phyloP scores from a whole-genome alignment of 2,113 vertebrate genomes.

The Pelusios castaneus region DNA sequence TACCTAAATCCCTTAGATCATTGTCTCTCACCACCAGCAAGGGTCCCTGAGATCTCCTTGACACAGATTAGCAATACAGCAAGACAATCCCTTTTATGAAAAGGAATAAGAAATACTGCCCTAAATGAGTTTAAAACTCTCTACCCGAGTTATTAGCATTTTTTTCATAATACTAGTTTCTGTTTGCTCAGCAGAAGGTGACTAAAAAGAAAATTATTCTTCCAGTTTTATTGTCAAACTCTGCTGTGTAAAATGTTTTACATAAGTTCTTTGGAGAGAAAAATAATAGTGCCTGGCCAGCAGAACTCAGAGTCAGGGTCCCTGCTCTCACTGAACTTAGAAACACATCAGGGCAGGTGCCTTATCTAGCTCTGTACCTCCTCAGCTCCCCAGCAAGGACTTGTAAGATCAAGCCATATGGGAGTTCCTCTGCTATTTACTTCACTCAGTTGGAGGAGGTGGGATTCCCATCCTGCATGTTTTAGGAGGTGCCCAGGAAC shows the following conservation, averaged over 20 bases:
- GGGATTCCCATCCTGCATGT: background rate
- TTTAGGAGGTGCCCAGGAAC: background rate
- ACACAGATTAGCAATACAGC: background rate
- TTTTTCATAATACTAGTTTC: rapidly evolving
- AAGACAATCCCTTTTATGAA: background rate
- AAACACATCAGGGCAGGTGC: background rate
- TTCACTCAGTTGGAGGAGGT: background rate
- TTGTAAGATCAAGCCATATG: background rate
- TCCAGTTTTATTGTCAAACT: background rate
- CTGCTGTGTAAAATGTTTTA: background rate
- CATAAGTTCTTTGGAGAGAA: background rate
- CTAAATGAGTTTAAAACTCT: conserved; percentile 27
- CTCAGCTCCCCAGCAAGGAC: rapidly evolving
- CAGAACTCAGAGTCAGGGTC: background rate
- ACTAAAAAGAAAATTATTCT: background rate
- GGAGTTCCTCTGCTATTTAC: rapidly evolving
- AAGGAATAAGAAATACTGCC: background rate
- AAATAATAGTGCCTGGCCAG: background rate
- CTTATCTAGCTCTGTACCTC: background rate
- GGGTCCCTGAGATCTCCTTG: background rate
- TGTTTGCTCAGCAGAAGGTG: background rate
- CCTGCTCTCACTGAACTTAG: background rate
- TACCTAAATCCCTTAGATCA: background rate
- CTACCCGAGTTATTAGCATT: conserved; percentile 33
- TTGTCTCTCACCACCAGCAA: background rate